Conservation (phyloP, 2,797 vertebrate species). For the Falco biarmicus region DNA sequence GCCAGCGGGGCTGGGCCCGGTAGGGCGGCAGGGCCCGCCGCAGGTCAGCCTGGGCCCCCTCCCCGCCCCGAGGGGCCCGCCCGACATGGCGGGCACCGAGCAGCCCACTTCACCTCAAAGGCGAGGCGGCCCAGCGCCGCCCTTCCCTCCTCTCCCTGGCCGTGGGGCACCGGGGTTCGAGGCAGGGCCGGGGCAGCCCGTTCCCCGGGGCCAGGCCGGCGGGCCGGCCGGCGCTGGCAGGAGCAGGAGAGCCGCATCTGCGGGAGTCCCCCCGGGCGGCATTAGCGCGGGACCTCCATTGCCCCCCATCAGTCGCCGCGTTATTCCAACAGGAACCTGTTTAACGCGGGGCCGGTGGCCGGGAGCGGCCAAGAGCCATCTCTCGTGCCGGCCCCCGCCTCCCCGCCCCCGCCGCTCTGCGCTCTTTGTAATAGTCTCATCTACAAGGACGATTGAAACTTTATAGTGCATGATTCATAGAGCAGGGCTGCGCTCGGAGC, state of each 20-base stretch:
- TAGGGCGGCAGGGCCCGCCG: accelerated
- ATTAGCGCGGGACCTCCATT: background rate
- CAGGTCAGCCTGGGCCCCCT: background rate
- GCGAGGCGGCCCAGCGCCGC: background rate
- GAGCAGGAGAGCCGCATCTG: too few relatives aligned
- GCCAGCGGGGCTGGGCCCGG: too few relatives aligned
- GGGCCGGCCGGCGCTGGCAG: too few relatives aligned
- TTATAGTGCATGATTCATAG: slow-evolving; percentile 80
- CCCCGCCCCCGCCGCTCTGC: background rate
- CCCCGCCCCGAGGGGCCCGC: background rate
- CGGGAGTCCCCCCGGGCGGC: background rate
- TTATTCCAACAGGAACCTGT: slow-evolving; percentile 61
- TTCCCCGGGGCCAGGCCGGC: background rate
- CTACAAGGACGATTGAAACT: slow-evolving; percentile 78
- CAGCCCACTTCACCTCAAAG: too few relatives aligned
- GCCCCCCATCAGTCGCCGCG: slow-evolving; percentile 25
- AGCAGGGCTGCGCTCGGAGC: slow-evolving; percentile 66
- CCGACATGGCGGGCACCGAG: too few relatives aligned
- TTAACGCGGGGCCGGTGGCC: slow-evolving; percentile 38
- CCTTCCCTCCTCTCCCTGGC: background rate
- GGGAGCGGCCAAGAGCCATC: background rate
- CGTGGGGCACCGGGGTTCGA: background rate
- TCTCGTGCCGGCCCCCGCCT: background rate
- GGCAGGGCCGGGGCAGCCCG: background rate
- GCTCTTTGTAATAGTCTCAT: slow-evolving; percentile 58